Evolutionary conservation across 2,888 invertebrate species (phyloP), one percentile per base, ranked within the genome.

Genomic region (Venusia cambrica): DNA sequence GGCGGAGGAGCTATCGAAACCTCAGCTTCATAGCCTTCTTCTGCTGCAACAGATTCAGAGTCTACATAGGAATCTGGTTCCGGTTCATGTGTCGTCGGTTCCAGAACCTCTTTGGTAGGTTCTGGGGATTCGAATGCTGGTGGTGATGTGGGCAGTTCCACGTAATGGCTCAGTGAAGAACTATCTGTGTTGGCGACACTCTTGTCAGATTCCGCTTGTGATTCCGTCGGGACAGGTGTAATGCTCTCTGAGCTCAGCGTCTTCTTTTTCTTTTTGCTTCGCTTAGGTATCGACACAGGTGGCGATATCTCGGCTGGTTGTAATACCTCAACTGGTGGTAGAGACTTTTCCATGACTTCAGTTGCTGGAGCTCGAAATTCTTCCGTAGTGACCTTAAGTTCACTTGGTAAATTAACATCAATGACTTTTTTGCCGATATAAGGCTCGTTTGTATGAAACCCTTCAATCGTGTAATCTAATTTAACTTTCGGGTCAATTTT

Each of bases 21-120:
- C 57, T 92, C 94, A 4, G 92, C 89, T 63, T 94, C 93, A 58
- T 94, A 94, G n/a, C 93, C 93, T 41, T 85, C 85, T 60, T 90
- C 92, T 64, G 88, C 88, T 22, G 84, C 74, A 16, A 70, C 59
- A 17, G 71, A 66, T 27, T 79, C 75, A 31, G 83, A 83, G 33
- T 88, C 89, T 11, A 73, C 53, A 47, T 88, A 83, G 4, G 89
- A 85, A 38, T 69, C 59, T 4, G 84, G 87, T 19, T 87, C 80
- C 55, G 42, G 44, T 41, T 56, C 59, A 33, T 47, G 51, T 14
- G 40, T 36, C 7, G 59, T 42, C 11, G 61, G 56, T 28, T 54
- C 42, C 12, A 58, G 35, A 27, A 54, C 10, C 3, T 61, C 61
- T 39, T 64, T 52, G 11, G 75, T 68, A 26, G 81, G 83, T 49